Evolutionary conservation across 1,140 invertebrate species (phyloP), one percentile per base, ranked within the genome.

Genomic region (Neodiprion virginianus): DNA sequence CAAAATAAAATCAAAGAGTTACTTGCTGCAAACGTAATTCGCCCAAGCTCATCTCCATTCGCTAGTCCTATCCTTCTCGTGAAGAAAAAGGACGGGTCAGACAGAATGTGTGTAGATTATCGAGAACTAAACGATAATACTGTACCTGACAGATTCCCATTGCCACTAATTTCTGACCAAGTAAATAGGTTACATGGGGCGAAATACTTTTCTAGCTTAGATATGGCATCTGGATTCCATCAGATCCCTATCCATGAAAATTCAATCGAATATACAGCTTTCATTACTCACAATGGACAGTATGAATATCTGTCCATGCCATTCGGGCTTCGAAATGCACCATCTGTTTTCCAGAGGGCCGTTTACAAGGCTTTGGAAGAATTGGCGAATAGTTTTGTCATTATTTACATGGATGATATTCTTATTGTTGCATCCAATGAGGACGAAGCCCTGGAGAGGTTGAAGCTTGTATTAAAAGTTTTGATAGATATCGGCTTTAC

Each of bases 81-180:
- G 11, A 66, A 69, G 21, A 78, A 75, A 48, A 77, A 88, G 71
- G 87, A 89, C 73, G 81, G 82, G 3, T 70, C 71, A 1, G 69
- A 80, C 9, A 67, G 87, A n/a, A 80, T 88, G n/a, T 90, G 87
- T 76, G 74, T 89, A 5, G 88, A 90, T 79, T 89, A 81, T 67
- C 61, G 86, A 12, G 10, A 69, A 14, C 69, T 89, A 1, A 89
- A 90, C 76, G 14, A 23, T 1, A 70, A 83, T 3, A 89, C 86
- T 17, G 17, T 17, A 17, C 17, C 17, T 17, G 17, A 17, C 17
- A 17, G 17, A 17, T 17, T 17, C 17, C 17, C 17, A 17, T 17
- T 17, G 17, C 17, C 17, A 17, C 17, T 17, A 17, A 17, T 17
- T 17, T 17, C 17, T 17, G 17, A 17, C 17, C 17, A 17, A 17